Percentiles rank a stretch among this genome's conserved stretches.
phyloP scores from a whole-genome alignment of 2,113 vertebrate species.

The Haplochromis vanheusdeni region DNA sequence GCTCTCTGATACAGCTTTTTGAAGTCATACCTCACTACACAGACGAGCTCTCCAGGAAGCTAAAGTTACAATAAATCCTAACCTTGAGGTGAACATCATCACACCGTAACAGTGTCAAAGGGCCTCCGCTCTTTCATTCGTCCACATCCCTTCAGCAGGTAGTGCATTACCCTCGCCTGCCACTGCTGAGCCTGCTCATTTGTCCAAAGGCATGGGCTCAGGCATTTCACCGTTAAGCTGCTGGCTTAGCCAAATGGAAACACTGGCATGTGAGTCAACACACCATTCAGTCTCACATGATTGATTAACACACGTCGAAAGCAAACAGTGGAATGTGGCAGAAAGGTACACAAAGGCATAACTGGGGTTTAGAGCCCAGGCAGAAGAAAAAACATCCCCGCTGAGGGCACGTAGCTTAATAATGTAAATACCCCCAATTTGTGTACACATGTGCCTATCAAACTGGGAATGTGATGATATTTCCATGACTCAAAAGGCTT shows the following conservation, averaged over 20 bases:
- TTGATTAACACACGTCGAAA: slow-evolving; percentile 71
- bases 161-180: slow-evolving; percentile 10
- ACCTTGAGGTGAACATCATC: not conserved
- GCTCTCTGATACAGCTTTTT: not conserved
- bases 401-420: slow-evolving; percentile 45
- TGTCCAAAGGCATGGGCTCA: slow-evolving; percentile 50
- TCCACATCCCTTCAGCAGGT: slow-evolving; percentile 29
- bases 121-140: not conserved
- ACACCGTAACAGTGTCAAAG: not conserved
- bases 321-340: slow-evolving; percentile 68
- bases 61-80: not conserved
- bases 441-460: slow-evolving; percentile 36
- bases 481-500: slow-evolving; percentile 22
- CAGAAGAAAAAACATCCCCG: slow-evolving; percentile 60
- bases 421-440: slow-evolving; percentile 55
- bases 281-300: slow-evolving; percentile 67
- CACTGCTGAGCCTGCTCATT: slow-evolving; percentile 61
- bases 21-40: not conserved
- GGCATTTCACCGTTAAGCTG: slow-evolving; percentile 59
- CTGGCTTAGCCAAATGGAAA: slow-evolving; percentile 68
- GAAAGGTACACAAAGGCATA: slow-evolving; percentile 70
- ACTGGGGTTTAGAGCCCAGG: slow-evolving; percentile 58
- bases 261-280: slow-evolving; percentile 68
- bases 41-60: not conserved
- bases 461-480: slow-evolving; percentile 10